Evolutionary conservation across 2,113 vertebrate species (phyloP).

Genomic region (Amphiprion percula): DNA sequence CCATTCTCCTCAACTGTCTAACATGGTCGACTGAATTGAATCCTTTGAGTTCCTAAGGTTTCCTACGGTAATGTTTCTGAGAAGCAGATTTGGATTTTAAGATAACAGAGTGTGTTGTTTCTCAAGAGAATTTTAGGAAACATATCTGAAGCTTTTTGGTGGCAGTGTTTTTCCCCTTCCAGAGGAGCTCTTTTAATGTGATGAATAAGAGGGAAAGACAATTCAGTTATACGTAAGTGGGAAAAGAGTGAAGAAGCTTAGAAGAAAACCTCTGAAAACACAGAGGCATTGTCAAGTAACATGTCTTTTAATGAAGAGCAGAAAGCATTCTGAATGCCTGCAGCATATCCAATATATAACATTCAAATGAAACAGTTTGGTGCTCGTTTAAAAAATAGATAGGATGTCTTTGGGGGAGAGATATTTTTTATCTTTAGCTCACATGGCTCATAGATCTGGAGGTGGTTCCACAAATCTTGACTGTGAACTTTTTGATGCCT

Average conservation of each 20-base stretch:
- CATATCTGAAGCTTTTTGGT: slow-evolving; percentile 33
- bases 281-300: slow-evolving; percentile 21
- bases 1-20: slow-evolving; percentile 53
- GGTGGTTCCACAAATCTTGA: slow-evolving; percentile 19
- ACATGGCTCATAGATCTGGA: slow-evolving; percentile 26
- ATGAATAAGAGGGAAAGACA: slow-evolving; percentile 51
- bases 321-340: slow-evolving; percentile 29
- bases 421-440: slow-evolving; percentile 18
- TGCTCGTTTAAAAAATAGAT: slow-evolving; percentile 24
- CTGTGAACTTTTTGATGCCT: slow-evolving; percentile 33
- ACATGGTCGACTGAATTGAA: slow-evolving; percentile 42
- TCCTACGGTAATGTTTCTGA: slow-evolving; percentile 41
- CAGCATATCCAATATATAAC: slow-evolving; percentile 52
- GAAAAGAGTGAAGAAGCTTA: slow-evolving; percentile 11
- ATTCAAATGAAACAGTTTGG: slow-evolving; percentile 38
- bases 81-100: slow-evolving; percentile 51
- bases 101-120: slow-evolving; percentile 40
- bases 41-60: slow-evolving; percentile 36
- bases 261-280: slow-evolving; percentile 23
- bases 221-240: slow-evolving; percentile 43
- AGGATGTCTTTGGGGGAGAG: slow-evolving; percentile 20
- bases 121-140: slow-evolving; percentile 39
- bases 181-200: slow-evolving; percentile 36
- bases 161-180: slow-evolving; percentile 25
- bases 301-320: slow-evolving; percentile 53